Base-by-base conservation (phyloP, 2,888 invertebrate species). In the Pyralis farinalis region DNA sequence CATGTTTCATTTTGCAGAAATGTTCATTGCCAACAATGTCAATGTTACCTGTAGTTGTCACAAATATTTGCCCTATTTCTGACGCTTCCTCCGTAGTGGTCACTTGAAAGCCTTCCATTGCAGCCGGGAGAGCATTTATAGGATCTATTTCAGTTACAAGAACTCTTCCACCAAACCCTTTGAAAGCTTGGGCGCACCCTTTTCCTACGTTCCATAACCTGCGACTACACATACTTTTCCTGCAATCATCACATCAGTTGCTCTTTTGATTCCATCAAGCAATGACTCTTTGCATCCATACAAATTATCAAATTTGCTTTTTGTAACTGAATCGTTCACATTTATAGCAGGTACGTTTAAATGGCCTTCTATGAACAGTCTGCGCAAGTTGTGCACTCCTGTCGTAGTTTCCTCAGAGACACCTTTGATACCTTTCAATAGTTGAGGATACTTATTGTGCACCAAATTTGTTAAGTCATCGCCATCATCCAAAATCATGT, bases 181-280 rank as follows among this genome's bases (percentile, higher is more conserved):
- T 92, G 34, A 99, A 93, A 31, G 99, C 97, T 75, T 98, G 97
- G 11, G 98, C 98, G 70, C 97, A 97, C 35, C 99, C 99, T 89
- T 99, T 99, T 51, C 99, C 99, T 8, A 99, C 99, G 90, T 99
- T 99, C 99, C 99, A 73, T 98, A 99, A n/a, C 99, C 99, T 51
- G 96, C 98, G 1, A 99, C 98, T n/a, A 97, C 95, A 70, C 97
- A 97, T 1, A 98, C 98, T 88, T 99, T 99, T 12, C 98, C 98
- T 42, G 99, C 98, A 55, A 99, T 92, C 99, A 99, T 99, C 8
- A 99, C 94, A 71, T 99, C 99, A 4, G 99, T 99, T 37, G 99
- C 99, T 49, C 99, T 92, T 85, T 99, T 99, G 64, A 99, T 98
- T 42, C 99, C 99, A 88, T 99, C 99, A 47, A 98, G 94, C 25